These are phyloP conservation scores for Caenorhabditis sp. DNA, from an alignment of 2,888 invertebrate species.

Conservation along the genomic window DNA sequence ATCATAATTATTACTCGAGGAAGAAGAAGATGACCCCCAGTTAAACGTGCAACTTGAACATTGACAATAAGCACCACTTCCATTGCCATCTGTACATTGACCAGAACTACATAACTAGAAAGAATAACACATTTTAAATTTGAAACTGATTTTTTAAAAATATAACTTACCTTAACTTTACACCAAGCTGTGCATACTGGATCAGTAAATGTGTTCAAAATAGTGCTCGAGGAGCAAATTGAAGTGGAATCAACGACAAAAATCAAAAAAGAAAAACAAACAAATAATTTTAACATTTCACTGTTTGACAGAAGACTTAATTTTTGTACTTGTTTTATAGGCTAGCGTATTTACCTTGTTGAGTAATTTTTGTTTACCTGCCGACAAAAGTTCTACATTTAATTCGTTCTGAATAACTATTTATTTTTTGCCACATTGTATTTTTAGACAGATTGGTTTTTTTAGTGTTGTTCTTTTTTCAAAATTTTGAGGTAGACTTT, in stretches of 20 bases:
- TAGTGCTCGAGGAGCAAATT: constrained; percentile 24
- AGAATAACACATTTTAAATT: neutral
- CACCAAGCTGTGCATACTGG: constrained; percentile 39
- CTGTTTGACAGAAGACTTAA: neutral
- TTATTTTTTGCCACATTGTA: neutral
- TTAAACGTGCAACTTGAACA: constrained; percentile 28
- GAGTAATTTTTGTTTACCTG: neutral
- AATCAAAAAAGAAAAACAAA: neutral
- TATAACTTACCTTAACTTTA: constrained; percentile 30
- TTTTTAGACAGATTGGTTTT: neutral
- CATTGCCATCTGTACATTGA: constrained; percentile 13
- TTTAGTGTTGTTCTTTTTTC: neutral
- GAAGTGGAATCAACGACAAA: neutral
- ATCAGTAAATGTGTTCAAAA: constrained; percentile 28
- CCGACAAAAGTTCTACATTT: neutral
- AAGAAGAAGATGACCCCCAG: constrained; percentile 22
- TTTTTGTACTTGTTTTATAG: neutral
- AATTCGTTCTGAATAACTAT: neutral
- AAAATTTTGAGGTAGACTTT: neutral
- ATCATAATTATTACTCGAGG: constrained; percentile 16
- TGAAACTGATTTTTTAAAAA: neutral
- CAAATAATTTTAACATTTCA: neutral
- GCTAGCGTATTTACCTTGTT: neutral
- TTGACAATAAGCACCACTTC: constrained; percentile 18
- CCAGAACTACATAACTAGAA: constrained; percentile 33